Evolutionary conservation across 1,140 invertebrate species (phyloP).

Genomic region (Papilio xuthus): DNA sequence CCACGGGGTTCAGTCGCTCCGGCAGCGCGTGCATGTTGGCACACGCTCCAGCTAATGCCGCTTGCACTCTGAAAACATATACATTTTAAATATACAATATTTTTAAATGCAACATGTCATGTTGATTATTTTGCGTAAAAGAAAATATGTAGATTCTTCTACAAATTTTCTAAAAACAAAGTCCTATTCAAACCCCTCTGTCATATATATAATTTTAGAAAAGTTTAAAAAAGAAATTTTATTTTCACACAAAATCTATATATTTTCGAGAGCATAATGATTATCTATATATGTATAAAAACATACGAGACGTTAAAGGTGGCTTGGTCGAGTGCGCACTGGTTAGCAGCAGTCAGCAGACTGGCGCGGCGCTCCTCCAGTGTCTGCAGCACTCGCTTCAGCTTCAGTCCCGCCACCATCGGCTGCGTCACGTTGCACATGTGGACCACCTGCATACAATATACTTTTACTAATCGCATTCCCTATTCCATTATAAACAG

Average conservation of each 20-base stretch:
- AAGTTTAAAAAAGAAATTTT: too few species aligned
- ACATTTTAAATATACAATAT: too few species aligned
- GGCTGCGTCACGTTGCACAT: conserved; percentile 63
- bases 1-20: conserved; percentile 94
- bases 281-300: too few species aligned
- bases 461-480: too few species aligned
- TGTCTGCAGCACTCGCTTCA: conserved; percentile 82
- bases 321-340: conserved; percentile 84
- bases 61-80: conserved; percentile 85
- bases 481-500: too few species aligned
- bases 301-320: conserved; percentile 84
- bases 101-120: too few species aligned
- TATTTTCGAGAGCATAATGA: background rate
- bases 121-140: too few species aligned
- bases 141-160: too few species aligned
- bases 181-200: too few species aligned
- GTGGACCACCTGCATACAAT: conserved; percentile 57
- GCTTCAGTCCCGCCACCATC: conserved; percentile 62
- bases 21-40: conserved; percentile 90
- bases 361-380: conserved; percentile 90
- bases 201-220: too few species aligned
- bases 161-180: too few species aligned
- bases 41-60: conserved; percentile 91
- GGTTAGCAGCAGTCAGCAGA: conserved; percentile 84
- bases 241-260: background rate